Percentiles rank a stretch among this genome's conserved stretches.
phyloP scores from a whole-genome alignment of 2,888 invertebrate species.

The Ischnus inquisitorius region DNA sequence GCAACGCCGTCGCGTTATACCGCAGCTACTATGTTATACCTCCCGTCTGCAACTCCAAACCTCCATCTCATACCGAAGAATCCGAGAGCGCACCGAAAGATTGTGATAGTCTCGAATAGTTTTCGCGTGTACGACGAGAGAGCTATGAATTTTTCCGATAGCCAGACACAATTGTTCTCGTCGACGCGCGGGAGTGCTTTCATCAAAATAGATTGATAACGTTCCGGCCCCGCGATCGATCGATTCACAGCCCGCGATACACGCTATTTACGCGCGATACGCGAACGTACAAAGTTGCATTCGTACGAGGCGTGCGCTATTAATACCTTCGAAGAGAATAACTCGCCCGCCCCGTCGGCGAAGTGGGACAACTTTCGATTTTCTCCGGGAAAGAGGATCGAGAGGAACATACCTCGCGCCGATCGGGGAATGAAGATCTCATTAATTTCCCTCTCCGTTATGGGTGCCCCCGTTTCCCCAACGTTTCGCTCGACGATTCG shows the following conservation, averaged over 20 bases:
- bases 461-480: slow-evolving; percentile 24
- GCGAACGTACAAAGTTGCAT: no score
- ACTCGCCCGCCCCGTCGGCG: slow-evolving; percentile 40
- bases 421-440: slow-evolving; percentile 53
- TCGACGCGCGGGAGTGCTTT: not conserved
- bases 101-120: not conserved
- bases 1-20: slow-evolving; percentile 26
- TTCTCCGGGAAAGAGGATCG: slow-evolving; percentile 65
- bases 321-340: slow-evolving; percentile 30
- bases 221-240: no score
- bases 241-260: no score
- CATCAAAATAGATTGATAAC: not conserved
- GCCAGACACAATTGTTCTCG: slow-evolving; percentile 3
- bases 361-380: slow-evolving; percentile 73
- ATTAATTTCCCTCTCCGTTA: slow-evolving; percentile 54
- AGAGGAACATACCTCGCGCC: slow-evolving; percentile 56
- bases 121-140: not conserved
- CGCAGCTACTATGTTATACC: not conserved
- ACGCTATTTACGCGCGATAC: no score
- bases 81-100: not conserved
- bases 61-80: not conserved
- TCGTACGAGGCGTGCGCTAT: not conserved
- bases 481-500: slow-evolving; percentile 24
- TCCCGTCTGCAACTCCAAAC: not conserved
- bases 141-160: slow-evolving; percentile 6